These are phyloP conservation scores for Ailurus styani DNA, from an alignment of 2,113 vertebrate species.

Conservation along the genomic window DNA sequence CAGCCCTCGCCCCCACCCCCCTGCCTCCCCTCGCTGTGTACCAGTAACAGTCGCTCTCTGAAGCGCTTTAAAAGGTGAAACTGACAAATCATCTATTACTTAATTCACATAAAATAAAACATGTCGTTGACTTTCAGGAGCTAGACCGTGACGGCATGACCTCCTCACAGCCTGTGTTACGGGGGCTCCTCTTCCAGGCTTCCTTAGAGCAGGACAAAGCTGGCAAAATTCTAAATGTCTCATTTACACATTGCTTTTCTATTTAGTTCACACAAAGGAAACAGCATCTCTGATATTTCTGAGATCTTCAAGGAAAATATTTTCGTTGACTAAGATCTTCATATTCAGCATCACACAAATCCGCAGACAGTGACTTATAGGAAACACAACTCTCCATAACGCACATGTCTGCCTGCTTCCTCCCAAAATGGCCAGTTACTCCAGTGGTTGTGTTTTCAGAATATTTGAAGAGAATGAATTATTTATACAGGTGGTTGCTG, in stretches of 20 bases:
- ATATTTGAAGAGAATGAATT: slow-evolving; percentile 3
- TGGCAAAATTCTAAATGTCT: not conserved
- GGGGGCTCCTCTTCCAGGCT: not conserved
- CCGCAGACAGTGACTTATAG: not conserved
- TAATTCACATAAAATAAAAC: not conserved
- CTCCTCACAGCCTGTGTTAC: rapidly evolving
- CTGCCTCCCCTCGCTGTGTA: rapidly evolving
- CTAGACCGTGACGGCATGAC: not conserved
- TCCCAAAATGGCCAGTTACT: not conserved
- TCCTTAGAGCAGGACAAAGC: not conserved
- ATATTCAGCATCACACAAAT: not conserved
- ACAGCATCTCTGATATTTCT: not conserved
- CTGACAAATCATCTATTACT: not conserved
- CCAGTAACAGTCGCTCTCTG: rapidly evolving
- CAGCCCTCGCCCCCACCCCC: rapidly evolving
- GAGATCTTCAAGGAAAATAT: not conserved
- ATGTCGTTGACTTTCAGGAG: not conserved
- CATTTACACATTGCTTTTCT: not conserved
- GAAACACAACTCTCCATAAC: not conserved
- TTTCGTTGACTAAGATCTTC: not conserved
- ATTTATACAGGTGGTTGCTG: slow-evolving; percentile 61
- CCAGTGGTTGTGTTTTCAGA: not conserved
- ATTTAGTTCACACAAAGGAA: not conserved
- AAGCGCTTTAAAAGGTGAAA: not conserved
- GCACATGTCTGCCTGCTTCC: not conserved